Percentiles rank a stretch among this genome's conserved stretches.
Evolutionary conservation across 2,888 invertebrate species (phyloP).

Genomic region (Cactoblastis cactorum): DNA sequence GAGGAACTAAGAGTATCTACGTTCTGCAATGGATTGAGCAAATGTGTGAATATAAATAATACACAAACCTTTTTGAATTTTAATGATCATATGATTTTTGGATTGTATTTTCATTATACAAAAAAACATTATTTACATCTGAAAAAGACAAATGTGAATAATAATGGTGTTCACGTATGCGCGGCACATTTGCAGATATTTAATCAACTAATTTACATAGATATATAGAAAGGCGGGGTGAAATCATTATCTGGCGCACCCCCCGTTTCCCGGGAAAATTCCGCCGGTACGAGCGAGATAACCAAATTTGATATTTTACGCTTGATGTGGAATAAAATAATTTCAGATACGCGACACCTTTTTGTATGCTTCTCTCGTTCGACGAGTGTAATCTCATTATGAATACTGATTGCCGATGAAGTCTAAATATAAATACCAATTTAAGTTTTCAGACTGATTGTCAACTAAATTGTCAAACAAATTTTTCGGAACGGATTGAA

Average conservation of each 20-base stretch:
- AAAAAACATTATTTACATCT: not conserved
- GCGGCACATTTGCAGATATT: slow-evolving; percentile 24
- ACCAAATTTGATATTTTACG: slow-evolving; percentile 9
- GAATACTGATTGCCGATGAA: slow-evolving; percentile 1
- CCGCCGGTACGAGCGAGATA: not conserved
- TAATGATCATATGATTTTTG: no score
- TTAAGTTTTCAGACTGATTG: not conserved
- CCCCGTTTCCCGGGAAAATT: slow-evolving; percentile 18
- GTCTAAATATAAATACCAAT: not conserved
- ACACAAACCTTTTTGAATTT: no score
- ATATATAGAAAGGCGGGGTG: slow-evolving; percentile 24
- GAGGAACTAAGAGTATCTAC: no score
- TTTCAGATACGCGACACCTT: slow-evolving; percentile 6
- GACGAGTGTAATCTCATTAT: slow-evolving; percentile 2
- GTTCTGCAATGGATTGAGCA: no score
- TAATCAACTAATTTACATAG: slow-evolving; percentile 35
- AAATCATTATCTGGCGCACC: slow-evolving; percentile 15
- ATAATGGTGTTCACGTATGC: slow-evolving; percentile 5
- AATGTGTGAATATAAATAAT: no score
- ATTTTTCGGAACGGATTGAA: no score
- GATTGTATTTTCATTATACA: no score
- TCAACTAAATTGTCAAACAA: no score
- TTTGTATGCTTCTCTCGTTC: not conserved
- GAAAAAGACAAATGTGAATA: not conserved
- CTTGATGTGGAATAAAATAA: slow-evolving; percentile 3